Evolutionary conservation across 2,797 vertebrate species (phyloP).

Genomic region (Muscicapa striata): DNA sequence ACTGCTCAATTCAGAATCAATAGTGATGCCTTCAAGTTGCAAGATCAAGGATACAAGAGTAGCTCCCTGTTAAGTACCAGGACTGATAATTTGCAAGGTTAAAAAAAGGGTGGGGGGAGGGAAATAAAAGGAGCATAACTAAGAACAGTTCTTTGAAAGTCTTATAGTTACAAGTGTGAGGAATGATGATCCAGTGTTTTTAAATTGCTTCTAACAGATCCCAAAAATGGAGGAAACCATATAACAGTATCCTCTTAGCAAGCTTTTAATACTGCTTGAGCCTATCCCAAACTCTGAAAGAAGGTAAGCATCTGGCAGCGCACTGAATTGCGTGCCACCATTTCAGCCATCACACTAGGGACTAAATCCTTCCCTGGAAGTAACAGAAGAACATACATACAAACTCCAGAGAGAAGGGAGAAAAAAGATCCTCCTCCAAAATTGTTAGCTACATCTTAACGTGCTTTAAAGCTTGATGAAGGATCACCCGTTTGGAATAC

Average conservation of each 20-base stretch:
- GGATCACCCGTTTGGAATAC: neutral
- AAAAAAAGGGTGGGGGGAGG: accelerated
- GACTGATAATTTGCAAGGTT: neutral
- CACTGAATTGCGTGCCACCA: neutral
- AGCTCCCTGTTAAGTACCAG: neutral
- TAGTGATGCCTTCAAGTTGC: neutral
- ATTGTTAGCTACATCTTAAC: neutral
- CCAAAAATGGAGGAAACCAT: conserved; percentile 32
- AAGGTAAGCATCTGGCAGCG: conserved; percentile 20
- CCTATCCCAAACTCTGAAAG: conserved; percentile 44
- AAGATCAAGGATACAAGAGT: neutral
- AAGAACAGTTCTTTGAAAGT: conserved; percentile 5
- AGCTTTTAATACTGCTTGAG: conserved; percentile 14
- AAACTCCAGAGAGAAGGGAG: neutral
- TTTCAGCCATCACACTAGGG: neutral
- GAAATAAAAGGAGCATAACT: neutral
- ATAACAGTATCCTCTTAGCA: neutral
- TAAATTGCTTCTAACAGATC: neutral
- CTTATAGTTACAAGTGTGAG: neutral
- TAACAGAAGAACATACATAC: neutral
- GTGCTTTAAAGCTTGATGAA: neutral
- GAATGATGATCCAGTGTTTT: neutral
- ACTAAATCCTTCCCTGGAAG: neutral
- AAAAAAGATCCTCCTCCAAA: neutral
- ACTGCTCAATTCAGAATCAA: neutral